Evolutionary conservation across 2,888 invertebrate genomes (phyloP), one percentile per base, ranked within the genome.

Genomic region (Eilema griseolum): DNA sequence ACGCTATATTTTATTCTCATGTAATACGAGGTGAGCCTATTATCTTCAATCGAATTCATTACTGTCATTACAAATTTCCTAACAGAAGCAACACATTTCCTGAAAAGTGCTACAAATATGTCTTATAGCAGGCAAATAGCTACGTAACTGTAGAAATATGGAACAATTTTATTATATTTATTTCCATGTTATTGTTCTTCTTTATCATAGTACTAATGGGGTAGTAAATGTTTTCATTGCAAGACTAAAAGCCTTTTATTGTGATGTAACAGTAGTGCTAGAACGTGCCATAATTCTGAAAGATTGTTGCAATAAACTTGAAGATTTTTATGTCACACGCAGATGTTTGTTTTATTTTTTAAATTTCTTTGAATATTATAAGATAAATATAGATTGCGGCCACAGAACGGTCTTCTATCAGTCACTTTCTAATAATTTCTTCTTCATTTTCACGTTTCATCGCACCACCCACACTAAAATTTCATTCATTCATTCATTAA

Each of bases 161-260:
- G 69, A 26, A 69, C 56, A 70, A n/a, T 31, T n/a, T n/a, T 28
- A 14, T 72, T 62, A 67, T 67, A 72, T 63, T 69, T 63, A 72
- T 70, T 31, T 60, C 65, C 41, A 67, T 16, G 71, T 71, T 81
- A 76, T 71, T 75, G 37, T 69, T 61, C 57, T 68, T 66, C 61
- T 77, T 73, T 81, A 76, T 68, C 62, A 23, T 46, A n/a, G 67
- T 62, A 65, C 74, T 81, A 74, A 78, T 79, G 75, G 70, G 23
- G 69, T 61, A 62, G 71, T 80, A 74, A 75, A 79, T 71, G 63
- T 68, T 73, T 81, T 78, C 70, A 80, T 75, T 69, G 70, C 78
- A 67, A 68, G 68, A 76, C 65, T 81, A 73, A 74, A 81, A 76
- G 70, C 61, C 60, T 78, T 81, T 80, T 67, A 76, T 46, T 61